Evolutionary conservation across 2,113 vertebrate genomes (phyloP), one percentile per base, ranked within the genome.

Genomic region (Pollachius pollachius): DNA sequence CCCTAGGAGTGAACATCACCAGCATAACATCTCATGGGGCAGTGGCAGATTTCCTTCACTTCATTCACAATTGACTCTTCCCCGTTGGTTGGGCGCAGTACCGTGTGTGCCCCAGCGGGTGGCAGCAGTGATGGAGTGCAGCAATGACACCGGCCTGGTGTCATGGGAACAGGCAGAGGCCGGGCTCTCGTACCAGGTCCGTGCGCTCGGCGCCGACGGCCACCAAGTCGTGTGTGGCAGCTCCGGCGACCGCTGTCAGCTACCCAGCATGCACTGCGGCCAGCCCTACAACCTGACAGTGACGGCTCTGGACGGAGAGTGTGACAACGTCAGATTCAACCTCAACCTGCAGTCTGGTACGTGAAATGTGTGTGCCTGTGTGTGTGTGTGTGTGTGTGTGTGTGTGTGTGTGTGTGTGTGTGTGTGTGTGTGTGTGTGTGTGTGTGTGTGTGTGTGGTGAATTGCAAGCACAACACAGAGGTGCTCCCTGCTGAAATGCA

Each of bases 211-310:
- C 25, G 76, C 78, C 0, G 70, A 89, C 9, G 91, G 91, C 18
- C 76, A 92, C 76, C 66, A 11, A 21, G 34, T 48, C 4, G 30
- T 66, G 17, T 94, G 92, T 52, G 5, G 25, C 67, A 90, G 76
- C 74, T 71, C 15, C 2, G 1, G 13, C 69, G 70, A 62, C 58
- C 82, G 68, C 54, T 94, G 93, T 65, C 30, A 69, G 30, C 78
- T 93, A 48, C 69, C 70, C 21, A 65, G 11, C 67, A 72, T 94
- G 84, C 81, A 88, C 11, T 94, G 93, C 15, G 91, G 92, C 41
- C 90, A 92, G 70, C 66, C 64, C 6, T 94, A 93, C 79, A 91
- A 90, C 73, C 41, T 94, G 68, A 91, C 90, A 1, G 70, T 92
- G 48, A 88, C 84, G 5, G 88, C 87, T 23, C 68, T 67, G 81